These are phyloP conservation scores for Petrocephalus microphthalmus DNA, from an alignment of 2,113 vertebrate species.

Conservation along the genomic window DNA sequence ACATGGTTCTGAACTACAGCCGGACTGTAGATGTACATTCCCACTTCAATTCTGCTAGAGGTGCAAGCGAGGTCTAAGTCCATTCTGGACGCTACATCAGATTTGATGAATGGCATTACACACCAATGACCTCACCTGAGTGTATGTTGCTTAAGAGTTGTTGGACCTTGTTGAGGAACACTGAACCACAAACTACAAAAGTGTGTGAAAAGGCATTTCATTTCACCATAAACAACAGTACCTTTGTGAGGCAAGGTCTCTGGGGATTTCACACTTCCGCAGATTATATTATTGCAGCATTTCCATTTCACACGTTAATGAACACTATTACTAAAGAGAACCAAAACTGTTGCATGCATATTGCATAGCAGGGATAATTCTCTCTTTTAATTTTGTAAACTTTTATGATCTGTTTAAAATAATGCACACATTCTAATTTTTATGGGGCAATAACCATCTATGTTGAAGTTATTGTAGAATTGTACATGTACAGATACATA, in stretches of 20 bases:
- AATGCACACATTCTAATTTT: not conserved
- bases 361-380: not conserved
- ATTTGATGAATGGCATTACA: slow-evolving; percentile 1
- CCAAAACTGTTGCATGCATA: not conserved
- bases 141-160: not conserved
- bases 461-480: not conserved
- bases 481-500: not conserved
- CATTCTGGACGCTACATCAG: not conserved
- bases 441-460: not conserved
- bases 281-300: not conserved
- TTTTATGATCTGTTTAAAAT: not conserved
- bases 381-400: not conserved
- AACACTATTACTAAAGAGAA: not conserved
- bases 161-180: not conserved
- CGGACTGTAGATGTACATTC: not conserved
- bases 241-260: not conserved
- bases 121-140: not conserved
- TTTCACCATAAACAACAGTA: not conserved
- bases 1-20: slow-evolving; percentile 46
- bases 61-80: not conserved
- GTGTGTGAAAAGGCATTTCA: not conserved
- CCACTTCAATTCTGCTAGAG: not conserved
- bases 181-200: not conserved
- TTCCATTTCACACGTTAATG: not conserved
- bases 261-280: not conserved